Evolutionary conservation across 1,140 invertebrate genomes (phyloP), one percentile per base, ranked within the genome.

Genomic region (Drosophila neocordata): DNA sequence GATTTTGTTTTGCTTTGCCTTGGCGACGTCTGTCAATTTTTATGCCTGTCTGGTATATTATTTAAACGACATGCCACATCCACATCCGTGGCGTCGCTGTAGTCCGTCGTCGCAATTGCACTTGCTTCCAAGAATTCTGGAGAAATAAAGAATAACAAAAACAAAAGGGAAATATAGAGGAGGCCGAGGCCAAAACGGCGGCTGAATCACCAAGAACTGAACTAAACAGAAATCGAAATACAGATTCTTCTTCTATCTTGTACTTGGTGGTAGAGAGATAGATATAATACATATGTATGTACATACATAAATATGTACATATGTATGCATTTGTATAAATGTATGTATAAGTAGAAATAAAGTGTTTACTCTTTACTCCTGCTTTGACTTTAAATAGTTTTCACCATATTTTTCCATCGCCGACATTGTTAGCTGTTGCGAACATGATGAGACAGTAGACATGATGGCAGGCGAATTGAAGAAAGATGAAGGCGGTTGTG

Each of bases 21-120:
- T 76, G 65, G 71, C 79, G 80, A 84, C 76, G 81, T 84, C 81
- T 84, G 81, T 85, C 81, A 85, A 85, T 80, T 85, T 87, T 81
- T 72, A 85, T 84, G 81, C 82, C 70, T 48, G 81, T 85, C 81
- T 85, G 81, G 73, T 80, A 74, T 48, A 48, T 81, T 85, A 77
- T 87, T 85, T 81, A 85, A 87, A 85, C 82, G 81, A 85, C 81
- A 85, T 81, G 41, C 41, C 41, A 20, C 41, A 48, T 48, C 62
- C 81, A 85, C 81, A 85, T 85, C 82, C 81, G 81, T 72, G 70
- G 67, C 71, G 41, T 35, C 53, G 55, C 41, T 83, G 75, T 72
- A 65, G 67, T 65, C 34, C 60, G 51, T 27, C 61, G 52, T 34
- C 74, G 67, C 73, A 85, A 85, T 80, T 85, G 81, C 81, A 81